Evolutionary conservation across 2,113 vertebrate genomes (phyloP).

Genomic region (Antigone vipio): DNA sequence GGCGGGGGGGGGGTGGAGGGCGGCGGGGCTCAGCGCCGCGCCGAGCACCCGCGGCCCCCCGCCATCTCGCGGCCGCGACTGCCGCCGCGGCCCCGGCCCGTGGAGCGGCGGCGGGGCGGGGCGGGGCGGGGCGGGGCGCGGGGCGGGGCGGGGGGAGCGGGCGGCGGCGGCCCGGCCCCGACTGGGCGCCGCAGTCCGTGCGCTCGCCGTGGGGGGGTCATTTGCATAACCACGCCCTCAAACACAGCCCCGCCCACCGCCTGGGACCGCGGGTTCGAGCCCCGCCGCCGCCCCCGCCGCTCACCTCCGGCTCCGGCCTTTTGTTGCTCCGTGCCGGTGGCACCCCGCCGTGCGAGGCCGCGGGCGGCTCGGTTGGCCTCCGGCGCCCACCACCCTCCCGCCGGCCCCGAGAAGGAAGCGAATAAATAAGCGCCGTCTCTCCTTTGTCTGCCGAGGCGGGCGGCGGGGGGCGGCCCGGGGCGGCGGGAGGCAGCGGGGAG

Average conservation of each 20-base stretch:
- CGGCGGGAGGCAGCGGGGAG: background rate
- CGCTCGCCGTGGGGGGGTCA: background rate
- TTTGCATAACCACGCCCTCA: conserved; percentile 59
- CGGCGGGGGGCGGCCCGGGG: background rate
- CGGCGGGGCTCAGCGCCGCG: background rate
- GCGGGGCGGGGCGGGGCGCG: background rate
- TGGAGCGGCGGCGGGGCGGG: background rate
- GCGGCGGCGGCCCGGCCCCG: background rate
- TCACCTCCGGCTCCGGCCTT: background rate
- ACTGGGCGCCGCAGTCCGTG: background rate
- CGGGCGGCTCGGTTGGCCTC: background rate
- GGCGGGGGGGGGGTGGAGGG: background rate
- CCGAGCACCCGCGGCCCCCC: background rate
- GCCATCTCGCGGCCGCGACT: background rate
- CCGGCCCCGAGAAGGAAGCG: background rate
- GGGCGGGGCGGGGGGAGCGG: background rate
- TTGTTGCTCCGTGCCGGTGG: background rate
- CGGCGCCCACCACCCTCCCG: background rate
- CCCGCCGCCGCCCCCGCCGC: background rate
- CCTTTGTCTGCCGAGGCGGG: conserved; percentile 48
- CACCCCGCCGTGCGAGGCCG: background rate
- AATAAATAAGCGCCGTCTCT: background rate
- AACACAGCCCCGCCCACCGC: background rate
- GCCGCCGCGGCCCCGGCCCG: background rate
- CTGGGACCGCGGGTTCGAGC: background rate